A percentile compares a stretch with the other conserved stretches of the same genome.
These are phyloP conservation scores for Gymnopithys bicolor DNA, from an alignment of 2,797 vertebrate genomes.

Conservation along the genomic window DNA sequence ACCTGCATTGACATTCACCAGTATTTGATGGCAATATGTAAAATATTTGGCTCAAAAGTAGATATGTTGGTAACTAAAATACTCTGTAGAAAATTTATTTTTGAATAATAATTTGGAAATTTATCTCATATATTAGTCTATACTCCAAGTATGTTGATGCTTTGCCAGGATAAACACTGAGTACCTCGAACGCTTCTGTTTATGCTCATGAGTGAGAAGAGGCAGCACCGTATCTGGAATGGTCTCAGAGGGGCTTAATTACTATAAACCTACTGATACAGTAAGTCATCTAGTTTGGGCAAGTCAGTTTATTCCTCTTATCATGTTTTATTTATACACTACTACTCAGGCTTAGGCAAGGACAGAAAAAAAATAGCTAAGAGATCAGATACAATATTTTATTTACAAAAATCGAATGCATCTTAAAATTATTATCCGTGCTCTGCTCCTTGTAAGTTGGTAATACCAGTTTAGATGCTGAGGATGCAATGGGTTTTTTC, in stretches of 20 bases:
- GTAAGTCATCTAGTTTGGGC: neutral
- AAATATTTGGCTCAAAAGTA: neutral
- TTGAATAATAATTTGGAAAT: neutral
- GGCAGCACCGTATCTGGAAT: neutral
- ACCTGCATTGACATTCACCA: too few species aligned
- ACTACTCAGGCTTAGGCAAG: neutral
- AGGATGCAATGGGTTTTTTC: neutral
- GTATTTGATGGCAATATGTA: neutral
- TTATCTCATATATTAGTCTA: neutral
- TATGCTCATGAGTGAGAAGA: neutral
- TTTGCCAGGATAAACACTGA: neutral
- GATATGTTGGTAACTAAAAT: neutral
- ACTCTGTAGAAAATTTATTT: neutral
- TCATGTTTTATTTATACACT: neutral
- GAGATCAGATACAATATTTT: neutral
- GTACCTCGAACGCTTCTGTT: neutral
- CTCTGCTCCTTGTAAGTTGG: neutral
- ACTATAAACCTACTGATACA: rapidly evolving
- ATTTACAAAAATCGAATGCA: neutral
- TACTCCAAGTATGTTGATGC: neutral
- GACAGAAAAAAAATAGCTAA: neutral
- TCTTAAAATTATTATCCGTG: neutral
- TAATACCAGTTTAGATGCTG: neutral
- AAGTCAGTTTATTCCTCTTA: neutral
- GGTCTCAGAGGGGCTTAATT: neutral